Percentiles rank a stretch among this genome's conserved stretches.
Conservation (phyloP, 1,140 invertebrate species). For the Caenorhabditis latens region DNA sequence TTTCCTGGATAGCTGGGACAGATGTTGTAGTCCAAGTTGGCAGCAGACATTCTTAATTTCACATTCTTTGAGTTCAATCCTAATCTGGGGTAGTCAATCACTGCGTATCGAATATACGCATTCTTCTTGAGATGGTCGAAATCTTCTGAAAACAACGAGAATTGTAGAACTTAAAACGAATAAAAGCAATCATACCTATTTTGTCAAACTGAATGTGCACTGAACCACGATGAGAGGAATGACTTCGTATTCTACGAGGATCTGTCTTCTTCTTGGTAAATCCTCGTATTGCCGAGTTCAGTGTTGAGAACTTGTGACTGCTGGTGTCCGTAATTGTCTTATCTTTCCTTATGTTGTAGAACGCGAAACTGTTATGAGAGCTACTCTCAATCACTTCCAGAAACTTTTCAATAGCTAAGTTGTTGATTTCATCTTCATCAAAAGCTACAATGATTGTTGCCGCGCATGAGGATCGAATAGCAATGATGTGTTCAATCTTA, state of each 20-base stretch:
- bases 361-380: constrained; percentile 31
- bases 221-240: constrained; percentile 11
- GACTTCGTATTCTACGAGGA: background rate
- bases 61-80: background rate
- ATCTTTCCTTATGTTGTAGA: constrained; percentile 19
- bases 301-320: constrained; percentile 24
- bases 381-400: constrained; percentile 21
- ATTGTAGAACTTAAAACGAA: background rate
- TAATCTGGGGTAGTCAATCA: constrained; percentile 8
- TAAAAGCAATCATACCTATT: background rate
- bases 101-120: constrained; percentile 1
- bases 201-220: constrained; percentile 1
- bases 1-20: constrained; percentile 13
- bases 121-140: constrained; percentile 10
- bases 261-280: constrained; percentile 32
- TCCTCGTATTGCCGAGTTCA: constrained; percentile 12
- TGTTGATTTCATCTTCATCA: constrained; percentile 31
- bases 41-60: background rate
- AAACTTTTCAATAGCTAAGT: constrained; percentile 26
- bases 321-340: background rate
- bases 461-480: constrained; percentile 10
- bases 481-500: constrained; percentile 38
- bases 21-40: constrained; percentile 30
- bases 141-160: background rate
- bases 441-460: constrained; percentile 5